Conservation (phyloP, 2,113 vertebrate genomes). For the Apteryx owenii region DNA sequence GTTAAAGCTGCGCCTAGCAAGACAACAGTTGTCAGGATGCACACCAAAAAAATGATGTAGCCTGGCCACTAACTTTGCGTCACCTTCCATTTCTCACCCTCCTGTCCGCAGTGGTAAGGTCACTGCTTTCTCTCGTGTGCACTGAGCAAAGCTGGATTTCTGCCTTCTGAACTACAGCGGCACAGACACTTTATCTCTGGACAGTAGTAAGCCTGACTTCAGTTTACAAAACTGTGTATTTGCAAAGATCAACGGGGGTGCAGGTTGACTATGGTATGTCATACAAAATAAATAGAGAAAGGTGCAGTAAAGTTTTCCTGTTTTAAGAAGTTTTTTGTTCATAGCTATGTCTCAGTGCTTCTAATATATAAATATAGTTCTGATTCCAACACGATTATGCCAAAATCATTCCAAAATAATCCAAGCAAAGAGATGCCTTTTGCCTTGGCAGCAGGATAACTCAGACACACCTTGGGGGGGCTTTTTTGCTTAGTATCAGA, state of each 20-base stretch:
- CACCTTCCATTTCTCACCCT: not conserved
- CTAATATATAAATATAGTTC: too few relatives aligned
- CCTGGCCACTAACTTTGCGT: not conserved
- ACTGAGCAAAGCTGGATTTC: not conserved
- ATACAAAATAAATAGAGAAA: too few relatives aligned
- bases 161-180: accelerated
- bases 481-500: not conserved
- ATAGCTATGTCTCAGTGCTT: too few relatives aligned
- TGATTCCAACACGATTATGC: too few relatives aligned
- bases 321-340: too few relatives aligned
- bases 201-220: too few relatives aligned
- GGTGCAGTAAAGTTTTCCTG: too few relatives aligned
- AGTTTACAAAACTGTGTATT: too few relatives aligned
- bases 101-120: not conserved
- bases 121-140: not conserved
- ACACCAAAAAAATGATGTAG: not conserved
- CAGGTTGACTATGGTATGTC: too few relatives aligned
- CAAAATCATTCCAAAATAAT: not conserved
- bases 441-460: not conserved
- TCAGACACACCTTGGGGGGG: not conserved
- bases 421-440: not conserved
- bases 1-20: not conserved
- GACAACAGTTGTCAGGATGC: not conserved
- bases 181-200: too few relatives aligned
- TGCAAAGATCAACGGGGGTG: too few relatives aligned